Evolutionary conservation across 2,888 invertebrate species (phyloP), one percentile per base, ranked within the genome.

Genomic region (Lithophane socia): DNA sequence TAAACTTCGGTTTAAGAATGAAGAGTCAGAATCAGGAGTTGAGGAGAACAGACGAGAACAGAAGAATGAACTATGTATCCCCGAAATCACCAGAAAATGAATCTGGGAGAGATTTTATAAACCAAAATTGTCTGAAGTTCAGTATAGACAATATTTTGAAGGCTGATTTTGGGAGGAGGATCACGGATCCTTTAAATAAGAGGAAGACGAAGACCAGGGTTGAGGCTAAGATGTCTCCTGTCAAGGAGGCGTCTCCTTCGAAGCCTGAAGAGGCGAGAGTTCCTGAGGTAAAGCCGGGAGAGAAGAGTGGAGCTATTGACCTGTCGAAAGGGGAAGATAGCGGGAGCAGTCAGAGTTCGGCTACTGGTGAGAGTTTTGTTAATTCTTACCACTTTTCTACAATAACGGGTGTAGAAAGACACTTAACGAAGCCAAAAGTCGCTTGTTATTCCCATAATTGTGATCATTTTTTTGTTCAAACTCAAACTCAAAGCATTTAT

Each of bases 71-170:
- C n/a, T 88, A 89, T 44, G 82, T 37, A 18, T 90, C 92, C 3
- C 95, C 95, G 0, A 96, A 95, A 82, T 95, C 96, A 0, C 94
- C 95, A 0, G 95, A 95, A 0, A 92, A 95, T 58, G 95, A 95
- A 21, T 94, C 95, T 0, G 94, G 91, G 5, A 93, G 95, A 21
- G 95, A 96, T 76, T 94, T 94, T 16, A 95, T 96, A 0, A 97
- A 97, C 81, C 97, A 97, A 81, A 96, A 96, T 67, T 97, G 97
- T 86, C 93, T 99, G 52, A 98, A 98, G 87, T 99, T 98, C 95
- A 98, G 98, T 90, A 98, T 99, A 92, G 98, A 98, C 90, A 98
- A 99, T 93, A 99, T 99, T 81, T 94, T 99, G 44, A 98, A 98
- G 90, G 98, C 98, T 0, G 98, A 99, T 92, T 99, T 99, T 86